Evolutionary conservation across 2,113 vertebrate species (phyloP).

Genomic region (Felis chaus): DNA sequence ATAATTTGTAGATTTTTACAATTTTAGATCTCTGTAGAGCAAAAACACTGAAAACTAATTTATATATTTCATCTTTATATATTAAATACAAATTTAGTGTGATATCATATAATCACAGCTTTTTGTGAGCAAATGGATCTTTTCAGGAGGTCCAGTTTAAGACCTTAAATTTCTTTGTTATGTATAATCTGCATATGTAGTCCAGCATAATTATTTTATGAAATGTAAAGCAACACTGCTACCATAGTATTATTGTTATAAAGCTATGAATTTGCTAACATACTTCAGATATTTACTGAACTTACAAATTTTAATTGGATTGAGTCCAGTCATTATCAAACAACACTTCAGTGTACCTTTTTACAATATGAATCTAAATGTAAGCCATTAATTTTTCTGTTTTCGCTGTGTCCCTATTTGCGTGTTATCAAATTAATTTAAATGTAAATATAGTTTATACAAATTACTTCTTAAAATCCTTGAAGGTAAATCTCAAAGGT

Average conservation of each 20-base stretch:
- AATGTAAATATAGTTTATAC: constrained; percentile 68
- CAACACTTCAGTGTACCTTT: constrained; percentile 23
- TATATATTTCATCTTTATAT: constrained; percentile 32
- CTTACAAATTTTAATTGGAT: constrained; percentile 44
- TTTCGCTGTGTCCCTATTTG: constrained; percentile 49
- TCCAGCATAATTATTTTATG: constrained; percentile 43
- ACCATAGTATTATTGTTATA: constrained; percentile 42
- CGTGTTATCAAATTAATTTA: constrained; percentile 76
- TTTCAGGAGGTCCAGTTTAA: constrained; percentile 35
- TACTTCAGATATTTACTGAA: neutral
- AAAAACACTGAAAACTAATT: constrained; percentile 52
- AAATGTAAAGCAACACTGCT: constrained; percentile 50
- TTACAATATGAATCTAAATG: constrained; percentile 44
- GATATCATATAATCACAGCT: constrained; percentile 7
- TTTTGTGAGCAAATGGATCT: constrained; percentile 23
- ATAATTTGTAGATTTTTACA: constrained; percentile 68
- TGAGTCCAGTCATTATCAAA: constrained; percentile 45
- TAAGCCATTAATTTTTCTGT: constrained; percentile 44
- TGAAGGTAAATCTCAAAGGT: constrained; percentile 52
- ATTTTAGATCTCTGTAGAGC: constrained; percentile 32
- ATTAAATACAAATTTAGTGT: constrained; percentile 58
- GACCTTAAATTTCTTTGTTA: neutral
- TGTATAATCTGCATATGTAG: neutral
- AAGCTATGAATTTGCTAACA: constrained; percentile 50
- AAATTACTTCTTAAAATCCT: constrained; percentile 59